phyloP scores from a whole-genome alignment of 2,113 vertebrate species.

The Centropus bengalensis region DNA sequence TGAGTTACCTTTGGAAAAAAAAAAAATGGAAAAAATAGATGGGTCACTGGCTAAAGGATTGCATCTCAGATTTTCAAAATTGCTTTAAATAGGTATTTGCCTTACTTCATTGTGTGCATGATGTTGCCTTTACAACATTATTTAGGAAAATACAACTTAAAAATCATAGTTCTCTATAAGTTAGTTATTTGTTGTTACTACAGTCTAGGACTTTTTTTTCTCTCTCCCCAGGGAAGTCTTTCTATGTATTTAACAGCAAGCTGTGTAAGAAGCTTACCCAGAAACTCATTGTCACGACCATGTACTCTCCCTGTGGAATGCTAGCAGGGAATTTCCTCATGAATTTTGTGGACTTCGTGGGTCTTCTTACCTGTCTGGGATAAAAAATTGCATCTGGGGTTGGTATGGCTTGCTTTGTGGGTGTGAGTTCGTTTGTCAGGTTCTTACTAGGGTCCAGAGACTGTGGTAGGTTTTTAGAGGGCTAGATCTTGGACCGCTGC shows the following conservation, averaged over 20 bases:
- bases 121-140: not conserved
- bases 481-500: not conserved
- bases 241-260: not conserved
- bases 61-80: not conserved
- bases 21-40: not conserved
- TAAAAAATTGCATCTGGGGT: not conserved
- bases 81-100: not conserved
- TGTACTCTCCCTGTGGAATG: accelerated
- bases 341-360: not conserved
- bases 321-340: not conserved
- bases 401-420: not conserved
- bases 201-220: not conserved
- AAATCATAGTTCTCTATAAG: not conserved
- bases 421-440: not conserved
- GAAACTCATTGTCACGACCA: accelerated
- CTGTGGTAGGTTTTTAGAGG: not conserved
- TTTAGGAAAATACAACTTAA: not conserved
- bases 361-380: not conserved
- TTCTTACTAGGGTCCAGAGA: not conserved
- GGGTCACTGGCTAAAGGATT: accelerated
- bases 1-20: not conserved
- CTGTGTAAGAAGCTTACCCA: not conserved
- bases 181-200: not conserved
- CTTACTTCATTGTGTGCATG: not conserved
- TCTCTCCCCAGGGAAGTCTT: not conserved